These are phyloP conservation scores for Cyprinus carpio DNA, from an alignment of 2,113 vertebrate species.

Conservation along the genomic window DNA sequence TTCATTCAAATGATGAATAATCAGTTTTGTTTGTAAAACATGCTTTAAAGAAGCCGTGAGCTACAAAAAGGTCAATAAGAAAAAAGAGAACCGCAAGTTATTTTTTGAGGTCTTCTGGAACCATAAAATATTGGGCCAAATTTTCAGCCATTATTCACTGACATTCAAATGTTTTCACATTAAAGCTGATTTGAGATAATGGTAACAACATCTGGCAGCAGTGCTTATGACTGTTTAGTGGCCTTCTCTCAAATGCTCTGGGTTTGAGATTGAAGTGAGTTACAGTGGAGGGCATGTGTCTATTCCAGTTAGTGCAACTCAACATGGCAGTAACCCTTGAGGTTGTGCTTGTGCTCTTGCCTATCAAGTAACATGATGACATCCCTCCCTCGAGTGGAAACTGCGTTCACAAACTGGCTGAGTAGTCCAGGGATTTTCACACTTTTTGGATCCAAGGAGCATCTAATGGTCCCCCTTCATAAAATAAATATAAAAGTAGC, in stretches of 20 bases:
- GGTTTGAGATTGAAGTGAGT: constrained; percentile 39
- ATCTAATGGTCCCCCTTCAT: not conserved
- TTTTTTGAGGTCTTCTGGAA: not conserved
- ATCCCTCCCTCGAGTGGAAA: constrained; percentile 37
- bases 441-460: not conserved
- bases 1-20: not conserved
- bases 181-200: constrained; percentile 49
- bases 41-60: too few species aligned
- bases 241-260: constrained; percentile 33
- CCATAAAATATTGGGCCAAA: not conserved
- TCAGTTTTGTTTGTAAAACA: too few species aligned
- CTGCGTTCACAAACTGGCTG: not conserved
- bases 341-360: constrained; percentile 47
- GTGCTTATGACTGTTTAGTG: constrained; percentile 52
- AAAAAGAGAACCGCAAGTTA: too few species aligned
- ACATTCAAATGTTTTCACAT: not conserved
- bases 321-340: constrained; percentile 42
- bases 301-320: constrained; percentile 50
- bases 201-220: constrained; percentile 62
- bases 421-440: not conserved
- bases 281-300: constrained; percentile 53
- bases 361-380: constrained; percentile 49
- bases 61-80: too few species aligned
- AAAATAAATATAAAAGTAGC: not conserved
- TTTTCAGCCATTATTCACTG: not conserved